Percentiles rank a stretch among this genome's conserved stretches.
Conservation (phyloP, 2,113 vertebrate genomes). For the Heteronetta atricapilla region DNA sequence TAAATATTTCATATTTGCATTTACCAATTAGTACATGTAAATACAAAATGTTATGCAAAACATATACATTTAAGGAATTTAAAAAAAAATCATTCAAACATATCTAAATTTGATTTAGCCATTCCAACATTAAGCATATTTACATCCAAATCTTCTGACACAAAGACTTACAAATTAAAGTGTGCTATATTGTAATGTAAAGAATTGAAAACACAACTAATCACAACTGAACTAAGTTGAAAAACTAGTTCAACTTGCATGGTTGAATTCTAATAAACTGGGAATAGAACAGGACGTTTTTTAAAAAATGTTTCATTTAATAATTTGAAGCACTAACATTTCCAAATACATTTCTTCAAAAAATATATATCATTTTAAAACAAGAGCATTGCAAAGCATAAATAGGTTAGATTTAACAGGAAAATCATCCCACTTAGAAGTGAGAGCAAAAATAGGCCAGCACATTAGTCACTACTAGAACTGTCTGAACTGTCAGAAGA, state of each 20-base stretch:
- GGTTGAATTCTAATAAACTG: neutral
- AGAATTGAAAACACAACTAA: neutral
- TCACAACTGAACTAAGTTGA: neutral
- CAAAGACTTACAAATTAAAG: neutral
- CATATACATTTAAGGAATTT: neutral
- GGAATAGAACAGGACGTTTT: neutral
- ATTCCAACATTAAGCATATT: neutral
- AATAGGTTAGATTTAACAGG: slow-evolving; percentile 18
- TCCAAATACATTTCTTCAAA: slow-evolving; percentile 17
- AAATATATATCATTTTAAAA: neutral
- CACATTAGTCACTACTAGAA: slow-evolving; percentile 83
- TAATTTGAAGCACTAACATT: neutral
- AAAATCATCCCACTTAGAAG: neutral
- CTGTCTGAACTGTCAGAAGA: slow-evolving; percentile 82
- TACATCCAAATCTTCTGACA: neutral
- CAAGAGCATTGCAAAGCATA: slow-evolving; percentile 32
- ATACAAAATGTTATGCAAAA: neutral
- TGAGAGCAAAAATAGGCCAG: neutral
- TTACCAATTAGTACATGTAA: neutral
- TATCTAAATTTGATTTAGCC: neutral
- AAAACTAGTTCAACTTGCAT: neutral
- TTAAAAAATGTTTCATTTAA: neutral
- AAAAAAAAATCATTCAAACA: neutral
- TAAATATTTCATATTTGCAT: neutral
- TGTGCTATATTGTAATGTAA: neutral